These are phyloP conservation scores for Sterrhoptilus dennistouni DNA, from an alignment of 2,113 vertebrate species.

Conservation along the genomic window DNA sequence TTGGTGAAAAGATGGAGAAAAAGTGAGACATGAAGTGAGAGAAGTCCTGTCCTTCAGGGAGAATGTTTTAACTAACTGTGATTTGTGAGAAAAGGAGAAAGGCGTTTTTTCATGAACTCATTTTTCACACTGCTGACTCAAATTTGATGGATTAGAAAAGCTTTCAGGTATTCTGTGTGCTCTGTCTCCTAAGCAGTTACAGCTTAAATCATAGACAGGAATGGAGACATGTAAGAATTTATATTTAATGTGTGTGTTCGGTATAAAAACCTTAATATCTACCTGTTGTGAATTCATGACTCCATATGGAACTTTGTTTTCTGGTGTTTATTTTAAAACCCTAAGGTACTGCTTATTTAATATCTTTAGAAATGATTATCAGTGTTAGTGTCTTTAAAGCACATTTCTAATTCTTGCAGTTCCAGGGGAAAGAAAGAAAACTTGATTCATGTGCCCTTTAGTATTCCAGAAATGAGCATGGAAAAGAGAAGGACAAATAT, in stretches of 20 bases:
- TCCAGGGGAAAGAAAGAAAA: not conserved
- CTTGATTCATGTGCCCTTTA: not conserved
- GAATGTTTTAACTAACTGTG: not conserved
- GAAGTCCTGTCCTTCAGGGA: not conserved
- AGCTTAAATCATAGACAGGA: not conserved
- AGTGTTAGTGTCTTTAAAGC: not conserved
- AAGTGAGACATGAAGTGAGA: not conserved
- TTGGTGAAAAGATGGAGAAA: not conserved
- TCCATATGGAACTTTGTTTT: not conserved
- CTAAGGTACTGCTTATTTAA: not conserved
- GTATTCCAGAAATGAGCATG: not conserved
- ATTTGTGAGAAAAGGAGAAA: not conserved
- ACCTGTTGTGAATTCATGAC: not conserved
- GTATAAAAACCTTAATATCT: not conserved
- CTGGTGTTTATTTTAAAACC: not conserved
- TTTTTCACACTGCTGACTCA: not conserved
- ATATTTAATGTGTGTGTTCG: not conserved
- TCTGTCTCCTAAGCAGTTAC: not conserved
- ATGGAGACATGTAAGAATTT: not conserved
- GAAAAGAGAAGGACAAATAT: not conserved
- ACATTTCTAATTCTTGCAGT: not conserved
- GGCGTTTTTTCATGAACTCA: not conserved
- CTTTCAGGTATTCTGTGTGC: not conserved
- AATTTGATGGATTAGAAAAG: not conserved
- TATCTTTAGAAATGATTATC: not conserved